A percentile compares a stretch with the other conserved stretches of the same genome.
These are phyloP conservation scores for Elaphurus davidianus DNA, from an alignment of 2,113 vertebrate species.

Conservation along the genomic window DNA sequence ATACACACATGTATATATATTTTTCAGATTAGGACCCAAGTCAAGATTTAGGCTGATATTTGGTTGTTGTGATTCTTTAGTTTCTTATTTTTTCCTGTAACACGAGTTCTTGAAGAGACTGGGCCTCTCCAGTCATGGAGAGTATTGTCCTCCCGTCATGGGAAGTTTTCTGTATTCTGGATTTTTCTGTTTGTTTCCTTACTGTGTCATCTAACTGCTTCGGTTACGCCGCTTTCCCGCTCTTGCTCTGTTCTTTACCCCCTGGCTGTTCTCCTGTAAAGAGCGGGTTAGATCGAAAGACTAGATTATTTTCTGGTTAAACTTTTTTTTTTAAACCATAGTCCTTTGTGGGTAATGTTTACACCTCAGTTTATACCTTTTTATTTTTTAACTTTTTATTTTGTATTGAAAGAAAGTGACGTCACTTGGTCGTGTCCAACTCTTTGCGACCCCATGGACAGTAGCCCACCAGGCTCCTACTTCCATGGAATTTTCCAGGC, in stretches of 20 bases:
- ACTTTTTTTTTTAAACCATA: neutral
- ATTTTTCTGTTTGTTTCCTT: neutral
- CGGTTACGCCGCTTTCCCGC: neutral
- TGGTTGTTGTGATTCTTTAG: neutral
- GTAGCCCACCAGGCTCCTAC: neutral
- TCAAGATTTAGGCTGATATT: neutral
- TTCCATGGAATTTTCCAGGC: neutral
- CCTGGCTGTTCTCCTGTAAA: neutral
- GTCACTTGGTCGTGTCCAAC: fast-evolving
- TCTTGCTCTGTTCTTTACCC: neutral
- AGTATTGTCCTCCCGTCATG: neutral
- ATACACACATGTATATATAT: neutral
- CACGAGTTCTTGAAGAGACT: neutral
- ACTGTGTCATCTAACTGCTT: neutral
- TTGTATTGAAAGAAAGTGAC: neutral
- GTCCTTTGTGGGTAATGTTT: neutral
- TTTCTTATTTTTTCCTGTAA: neutral
- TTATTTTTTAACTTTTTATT: neutral
- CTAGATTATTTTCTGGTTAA: neutral
- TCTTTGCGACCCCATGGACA: fast-evolving
- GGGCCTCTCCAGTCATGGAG: neutral
- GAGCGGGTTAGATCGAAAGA: neutral
- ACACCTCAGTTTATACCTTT: neutral
- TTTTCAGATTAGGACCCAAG: neutral
- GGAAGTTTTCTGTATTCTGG: neutral